Evolutionary conservation across 2,797 vertebrate genomes (phyloP), one percentile per base, ranked within the genome.

Genomic region (Pseudochaenichthys georgianus): DNA sequence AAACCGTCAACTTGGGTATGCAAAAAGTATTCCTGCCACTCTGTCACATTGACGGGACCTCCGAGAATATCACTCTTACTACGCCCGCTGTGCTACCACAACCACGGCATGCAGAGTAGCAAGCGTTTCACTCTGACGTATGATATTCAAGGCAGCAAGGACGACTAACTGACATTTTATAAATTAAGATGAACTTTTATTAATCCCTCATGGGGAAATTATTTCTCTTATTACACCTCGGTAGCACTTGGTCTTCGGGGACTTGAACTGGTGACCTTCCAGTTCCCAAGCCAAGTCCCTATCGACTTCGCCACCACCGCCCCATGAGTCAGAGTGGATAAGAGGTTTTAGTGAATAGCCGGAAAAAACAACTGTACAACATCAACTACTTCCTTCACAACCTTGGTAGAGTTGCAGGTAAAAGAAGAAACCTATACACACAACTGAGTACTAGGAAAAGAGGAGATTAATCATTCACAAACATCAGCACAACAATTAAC

Each of bases 11-110:
- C 74, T 66, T 38, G 66, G 74, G 60, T 45, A 64, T 77, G 64
- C 52, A 57, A 74, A 87, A 84, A 88, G 87, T 64, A 87, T 88
- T 88, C 82, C 81, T 83, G 84, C 73, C 81, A 84, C 64, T 85
- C 77, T 21, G 68, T 87, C 85, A 90, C 78, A 63, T 64, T 89
- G 86, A 87, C 57, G 63, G 78, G 58, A 82, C 87, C 67, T 80
- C 81, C 2, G 83, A 85, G 83, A 78, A 78, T 81, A 71, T 80
- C 77, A 62, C 63, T 23, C 11, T 12, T 50, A 8, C 23, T 13
- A 28, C 21, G 1, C 1, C 67, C 5, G 3, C 34, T 19, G 46
- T 41, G 0, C 9, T 59, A 3, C 2, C 13, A 10, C 68, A 8
- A n/a, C 46, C 19, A 13, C 12, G 62, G 65, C 65, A 70, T 72